Conservation (phyloP, 2,797 vertebrate species). For the Anomalospiza imberbis region DNA sequence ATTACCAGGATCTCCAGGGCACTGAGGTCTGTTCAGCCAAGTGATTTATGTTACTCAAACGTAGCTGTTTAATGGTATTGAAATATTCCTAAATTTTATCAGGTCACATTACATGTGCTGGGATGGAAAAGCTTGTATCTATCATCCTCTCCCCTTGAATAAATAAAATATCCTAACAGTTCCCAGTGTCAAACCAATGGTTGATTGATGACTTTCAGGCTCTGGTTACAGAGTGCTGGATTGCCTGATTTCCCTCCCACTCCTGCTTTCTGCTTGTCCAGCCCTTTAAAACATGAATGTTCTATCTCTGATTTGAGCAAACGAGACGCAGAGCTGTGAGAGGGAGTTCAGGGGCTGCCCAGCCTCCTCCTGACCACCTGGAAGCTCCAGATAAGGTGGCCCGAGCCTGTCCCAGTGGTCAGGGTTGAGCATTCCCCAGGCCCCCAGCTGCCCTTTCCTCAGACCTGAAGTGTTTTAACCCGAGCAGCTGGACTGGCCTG, state of each 20-base stretch:
- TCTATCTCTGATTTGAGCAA: not conserved
- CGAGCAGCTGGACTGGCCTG: not conserved
- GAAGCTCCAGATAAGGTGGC: not conserved
- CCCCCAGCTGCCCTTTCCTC: not conserved
- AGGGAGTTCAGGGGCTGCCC: not conserved
- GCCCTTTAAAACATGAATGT: not conserved
- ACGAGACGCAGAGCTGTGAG: not conserved
- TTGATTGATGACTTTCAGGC: not conserved
- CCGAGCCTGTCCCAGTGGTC: not conserved
- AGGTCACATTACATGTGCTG: not conserved
- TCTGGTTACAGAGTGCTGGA: not conserved
- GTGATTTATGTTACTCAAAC: not conserved
- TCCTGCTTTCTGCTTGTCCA: not conserved
- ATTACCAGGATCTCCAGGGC: not conserved
- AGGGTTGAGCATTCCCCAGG: not conserved
- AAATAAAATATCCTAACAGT: not conserved
- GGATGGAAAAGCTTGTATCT: not conserved
- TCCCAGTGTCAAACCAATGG: not conserved
- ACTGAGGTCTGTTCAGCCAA: not conserved
- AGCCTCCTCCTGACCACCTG: not conserved
- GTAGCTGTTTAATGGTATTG: constrained; percentile 42
- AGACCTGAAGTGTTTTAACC: not conserved
- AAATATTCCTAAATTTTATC: constrained; percentile 40
- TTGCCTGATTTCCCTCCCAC: not conserved
- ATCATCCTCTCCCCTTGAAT: not conserved